phyloP scores from a whole-genome alignment of 2,113 vertebrate species.

The Naja naja region DNA sequence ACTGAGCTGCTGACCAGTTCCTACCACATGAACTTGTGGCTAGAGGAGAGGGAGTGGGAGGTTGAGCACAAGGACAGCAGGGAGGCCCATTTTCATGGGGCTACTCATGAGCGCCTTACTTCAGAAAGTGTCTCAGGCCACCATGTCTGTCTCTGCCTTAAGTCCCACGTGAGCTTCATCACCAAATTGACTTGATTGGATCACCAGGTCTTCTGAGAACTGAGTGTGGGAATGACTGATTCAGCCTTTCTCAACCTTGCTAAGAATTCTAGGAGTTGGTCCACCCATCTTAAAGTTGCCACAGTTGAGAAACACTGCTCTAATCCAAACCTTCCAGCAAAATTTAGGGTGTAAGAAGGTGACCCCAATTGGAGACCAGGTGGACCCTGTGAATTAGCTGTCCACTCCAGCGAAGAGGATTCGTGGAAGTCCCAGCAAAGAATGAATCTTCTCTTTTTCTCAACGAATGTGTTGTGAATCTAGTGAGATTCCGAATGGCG shows the following conservation, averaged over 20 bases:
- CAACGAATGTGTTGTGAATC: not conserved
- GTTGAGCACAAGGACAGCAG: not conserved
- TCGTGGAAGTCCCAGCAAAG: not conserved
- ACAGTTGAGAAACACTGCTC: not conserved
- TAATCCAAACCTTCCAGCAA: not conserved
- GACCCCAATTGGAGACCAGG: too few relatives aligned
- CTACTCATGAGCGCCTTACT: accelerated
- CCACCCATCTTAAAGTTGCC: not conserved
- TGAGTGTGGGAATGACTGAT: not conserved
- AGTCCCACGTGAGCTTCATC: accelerated
- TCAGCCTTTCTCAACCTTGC: not conserved
- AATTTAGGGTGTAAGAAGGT: not conserved
- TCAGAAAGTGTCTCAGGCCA: accelerated
- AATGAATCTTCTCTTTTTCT: accelerated
- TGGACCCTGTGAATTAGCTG: not conserved
- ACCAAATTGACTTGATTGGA: accelerated
- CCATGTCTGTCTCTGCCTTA: not conserved
- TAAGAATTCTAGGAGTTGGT: not conserved
- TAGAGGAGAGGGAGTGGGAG: not conserved
- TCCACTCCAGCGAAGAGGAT: not conserved
- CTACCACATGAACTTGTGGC: not conserved
- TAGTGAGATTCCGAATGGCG: not conserved
- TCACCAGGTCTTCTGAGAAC: not conserved
- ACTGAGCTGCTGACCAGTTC: not conserved
- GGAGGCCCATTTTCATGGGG: not conserved